These are phyloP conservation scores for Xyrauchen texanus DNA, from an alignment of 2,113 vertebrate species.

Conservation along the genomic window DNA sequence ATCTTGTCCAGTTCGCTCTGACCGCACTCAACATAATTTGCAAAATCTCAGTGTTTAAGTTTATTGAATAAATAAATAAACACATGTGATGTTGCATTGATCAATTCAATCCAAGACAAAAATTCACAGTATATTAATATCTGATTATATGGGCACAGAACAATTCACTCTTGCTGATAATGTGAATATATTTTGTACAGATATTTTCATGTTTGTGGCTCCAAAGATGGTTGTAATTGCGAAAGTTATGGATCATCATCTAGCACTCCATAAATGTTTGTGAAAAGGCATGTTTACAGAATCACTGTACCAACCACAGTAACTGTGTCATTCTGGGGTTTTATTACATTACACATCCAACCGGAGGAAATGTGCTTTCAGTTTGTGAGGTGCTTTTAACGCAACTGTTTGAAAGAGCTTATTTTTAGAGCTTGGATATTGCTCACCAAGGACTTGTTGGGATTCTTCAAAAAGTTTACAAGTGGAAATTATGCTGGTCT, in stretches of 20 bases:
- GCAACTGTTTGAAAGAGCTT: slow-evolving; percentile 18
- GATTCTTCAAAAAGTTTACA: slow-evolving; percentile 30
- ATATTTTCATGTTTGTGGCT: too few species aligned
- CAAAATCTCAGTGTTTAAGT: too few species aligned
- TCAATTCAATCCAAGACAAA: too few species aligned
- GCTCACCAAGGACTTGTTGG: slow-evolving; percentile 45
- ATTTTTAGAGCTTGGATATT: slow-evolving; percentile 47
- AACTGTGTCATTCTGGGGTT: neutral
- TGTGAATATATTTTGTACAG: too few species aligned
- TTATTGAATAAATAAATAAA: too few species aligned
- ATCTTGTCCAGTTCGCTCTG: too few species aligned
- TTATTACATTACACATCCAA: slow-evolving; percentile 41
- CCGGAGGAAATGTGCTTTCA: slow-evolving; percentile 16
- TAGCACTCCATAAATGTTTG: neutral
- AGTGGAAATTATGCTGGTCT: slow-evolving; percentile 55
- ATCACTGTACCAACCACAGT: neutral
- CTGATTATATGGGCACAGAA: too few species aligned
- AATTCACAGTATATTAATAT: too few species aligned
- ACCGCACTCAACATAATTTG: too few species aligned
- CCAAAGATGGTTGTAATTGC: neutral
- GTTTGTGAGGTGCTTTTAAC: slow-evolving; percentile 46
- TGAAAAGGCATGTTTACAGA: neutral
- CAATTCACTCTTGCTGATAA: too few species aligned
- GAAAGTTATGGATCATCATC: neutral
- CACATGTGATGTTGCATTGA: too few species aligned